Evolutionary conservation across 2,888 invertebrate species (phyloP), one percentile per base, ranked within the genome.

Genomic region (Sminthurides aquaticus): DNA sequence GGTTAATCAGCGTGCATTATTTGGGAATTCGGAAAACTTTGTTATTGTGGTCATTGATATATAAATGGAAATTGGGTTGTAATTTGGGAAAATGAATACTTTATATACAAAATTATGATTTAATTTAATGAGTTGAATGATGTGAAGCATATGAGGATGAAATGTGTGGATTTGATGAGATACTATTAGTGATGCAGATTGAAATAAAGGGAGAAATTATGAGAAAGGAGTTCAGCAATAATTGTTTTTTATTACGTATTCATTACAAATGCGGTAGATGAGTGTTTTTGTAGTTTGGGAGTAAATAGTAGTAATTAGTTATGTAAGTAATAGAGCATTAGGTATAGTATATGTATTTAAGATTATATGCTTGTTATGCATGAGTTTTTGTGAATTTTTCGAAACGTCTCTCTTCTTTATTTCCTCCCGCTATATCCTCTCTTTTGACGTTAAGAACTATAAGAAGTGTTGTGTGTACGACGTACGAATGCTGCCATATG

Each of bases 201-300:
- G 2, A 55, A 55, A 22, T 20, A 26, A 55, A 22, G 24, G 24
- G 2, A 49, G 20, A 8, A 18, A 55, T 8, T 25, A 24, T 22
- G 24, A 55, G 24, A 3, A 24, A 26, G 24, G 24, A 55, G 55
- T 55, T 55, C 55, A 55, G 55, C 55, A 55, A 24, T 25, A 26
- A 25, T 55, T 55, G 59, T 29, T 59, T 59, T 43, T 59, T 59
- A 59, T 59, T 59, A 43, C 48, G 48, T 59, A 43, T 59, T 59
- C 34, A 59, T 59, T 59, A 59, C 59, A 59, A 59, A 59, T 59
- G 59, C 59, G 59, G 59, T 59, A 59, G 59, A 59, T 59, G 28
- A 59, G 59, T 59, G 59, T 29, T 59, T 43, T 59, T 43, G 59
- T 56, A 56, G 56, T 56, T 24, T 25, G 26, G 56, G 22, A 56